phyloP scores from a whole-genome alignment of 35 echinoderm and acorn worm species.

The Amphiura filiformis region DNA sequence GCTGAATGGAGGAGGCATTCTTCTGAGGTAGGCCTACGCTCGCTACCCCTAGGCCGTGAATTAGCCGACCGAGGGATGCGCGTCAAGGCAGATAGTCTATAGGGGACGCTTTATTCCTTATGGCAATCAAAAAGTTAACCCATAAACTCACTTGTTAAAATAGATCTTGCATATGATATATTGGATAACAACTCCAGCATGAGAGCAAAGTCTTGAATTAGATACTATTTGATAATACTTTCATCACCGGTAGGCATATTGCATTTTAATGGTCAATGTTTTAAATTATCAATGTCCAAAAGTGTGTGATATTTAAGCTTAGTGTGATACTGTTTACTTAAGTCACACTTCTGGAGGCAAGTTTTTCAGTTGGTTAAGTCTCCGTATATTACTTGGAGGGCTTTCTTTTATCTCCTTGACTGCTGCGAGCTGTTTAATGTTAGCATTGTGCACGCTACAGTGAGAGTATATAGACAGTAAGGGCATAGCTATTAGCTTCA shows the following conservation, averaged over 20 bases:
- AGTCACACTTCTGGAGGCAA: conserved; percentile 10
- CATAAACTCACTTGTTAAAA: conserved; percentile 9
- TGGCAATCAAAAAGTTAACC: not conserved
- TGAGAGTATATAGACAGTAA: too few relatives aligned
- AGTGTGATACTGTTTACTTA: conserved; percentile 5
- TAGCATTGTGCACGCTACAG: not conserved
- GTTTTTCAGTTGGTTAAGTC: not conserved
- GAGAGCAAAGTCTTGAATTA: not conserved
- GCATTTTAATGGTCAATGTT: conserved; percentile 11
- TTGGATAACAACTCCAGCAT: conserved; percentile 2
- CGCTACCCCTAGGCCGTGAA: not conserved
- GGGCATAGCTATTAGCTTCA: too few relatives aligned
- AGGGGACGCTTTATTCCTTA: not conserved
- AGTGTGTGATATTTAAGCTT: conserved; percentile 8
- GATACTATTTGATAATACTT: not conserved
- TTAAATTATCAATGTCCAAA: not conserved
- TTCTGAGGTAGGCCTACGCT: conserved; percentile 3
- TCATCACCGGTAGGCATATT: conserved; percentile 1
- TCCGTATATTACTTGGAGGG: not conserved
- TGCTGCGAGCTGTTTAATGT: not conserved
- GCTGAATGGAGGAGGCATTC: conserved; percentile 10
- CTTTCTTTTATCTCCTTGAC: not conserved
- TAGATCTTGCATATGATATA: conserved; percentile 1
- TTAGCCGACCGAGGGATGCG: conserved; percentile 3
- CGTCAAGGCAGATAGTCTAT: conserved; percentile 10